phyloP scores from a whole-genome alignment of 2,797 vertebrate species.

The Lepilemur septentrionalis region DNA sequence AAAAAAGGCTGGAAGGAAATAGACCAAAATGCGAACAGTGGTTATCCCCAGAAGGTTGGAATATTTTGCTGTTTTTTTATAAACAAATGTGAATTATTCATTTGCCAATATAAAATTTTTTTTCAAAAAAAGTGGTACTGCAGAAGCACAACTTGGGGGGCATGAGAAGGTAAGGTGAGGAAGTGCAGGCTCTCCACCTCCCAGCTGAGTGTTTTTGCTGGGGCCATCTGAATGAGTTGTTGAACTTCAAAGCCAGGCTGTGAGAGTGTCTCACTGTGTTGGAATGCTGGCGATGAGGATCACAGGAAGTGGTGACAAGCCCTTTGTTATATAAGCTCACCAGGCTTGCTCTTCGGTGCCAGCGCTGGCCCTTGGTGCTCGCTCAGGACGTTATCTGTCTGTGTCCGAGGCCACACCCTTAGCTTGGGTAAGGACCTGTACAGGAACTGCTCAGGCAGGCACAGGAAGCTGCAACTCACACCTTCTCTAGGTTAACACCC shows the following conservation, averaged over 20 bases:
- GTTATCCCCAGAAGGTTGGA: background rate
- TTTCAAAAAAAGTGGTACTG: background rate
- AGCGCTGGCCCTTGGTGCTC: slow-evolving; percentile 18
- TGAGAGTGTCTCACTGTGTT: slow-evolving; percentile 69
- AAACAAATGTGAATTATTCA: background rate
- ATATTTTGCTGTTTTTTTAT: slow-evolving; percentile 17
- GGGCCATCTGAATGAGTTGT: slow-evolving; percentile 24
- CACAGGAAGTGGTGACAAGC: slow-evolving; percentile 78
- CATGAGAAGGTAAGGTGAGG: slow-evolving; percentile 30
- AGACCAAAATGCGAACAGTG: background rate
- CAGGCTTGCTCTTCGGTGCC: slow-evolving; percentile 51
- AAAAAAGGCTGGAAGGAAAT: background rate
- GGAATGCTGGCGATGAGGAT: slow-evolving; percentile 74
- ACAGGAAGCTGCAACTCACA: background rate
- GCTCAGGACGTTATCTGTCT: slow-evolving; percentile 48
- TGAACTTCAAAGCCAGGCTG: slow-evolving; percentile 71
- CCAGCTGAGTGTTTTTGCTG: slow-evolving; percentile 23
- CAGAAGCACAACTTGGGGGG: background rate
- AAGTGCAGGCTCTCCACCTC: background rate
- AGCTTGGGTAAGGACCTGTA: background rate
- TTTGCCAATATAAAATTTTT: background rate
- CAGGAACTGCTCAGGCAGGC: slow-evolving; percentile 34
- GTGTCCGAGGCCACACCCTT: background rate
- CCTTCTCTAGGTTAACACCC: background rate
- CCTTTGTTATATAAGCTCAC: slow-evolving; percentile 72